Base-by-base conservation (phyloP, 2,888 invertebrate genomes). In the Stenodema calcarata region DNA sequence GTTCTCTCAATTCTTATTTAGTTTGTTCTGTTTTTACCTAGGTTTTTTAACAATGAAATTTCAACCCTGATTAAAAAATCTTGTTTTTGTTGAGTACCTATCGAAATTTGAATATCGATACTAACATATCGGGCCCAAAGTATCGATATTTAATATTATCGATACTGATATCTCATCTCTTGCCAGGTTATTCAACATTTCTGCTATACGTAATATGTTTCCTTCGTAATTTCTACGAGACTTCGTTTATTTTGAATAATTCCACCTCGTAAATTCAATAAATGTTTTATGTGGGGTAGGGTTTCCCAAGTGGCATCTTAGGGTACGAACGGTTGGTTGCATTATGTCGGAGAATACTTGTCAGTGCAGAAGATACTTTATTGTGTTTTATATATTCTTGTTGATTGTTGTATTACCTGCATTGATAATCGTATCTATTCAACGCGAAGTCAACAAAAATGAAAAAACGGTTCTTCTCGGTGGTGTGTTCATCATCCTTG, bases 401-500 rank as follows among this genome's bases (percentile, higher is more conserved):
- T 50, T 88, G 44, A 70, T 87, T 6, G 81, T 88, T 35, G 73
- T 88, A 14, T 81, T 88, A n/a, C 87, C 86, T 14, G 88, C 88
- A 28, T 82, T 89, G 69, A 80, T 88, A 14, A 87, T 88, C 28
- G 80, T 87, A 27, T 89, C 88, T 11, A 82, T 88, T 27, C 79
- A 88, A 80, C 70, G 80, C 18, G 88, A 87, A 54, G 80, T 88
- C 44, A 83, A 88, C 79, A 87, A 87, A n/a, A 87, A 88, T 86
- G 89, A 89, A 87, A 89, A 90, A 92, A 92, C 91, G 92, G 92
- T 87, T 1, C 86, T 98, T 89, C 94, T 98, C 87, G 98, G 96
- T 11, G 98, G 98, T 4, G 93, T 97, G n/a, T 98, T 98, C 92
- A 98, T 97, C 28, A 93, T 97, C 88, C 92, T 98, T 87, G 96